Conservation (phyloP, 1,140 invertebrate species). For the Drosophila guanche region DNA sequence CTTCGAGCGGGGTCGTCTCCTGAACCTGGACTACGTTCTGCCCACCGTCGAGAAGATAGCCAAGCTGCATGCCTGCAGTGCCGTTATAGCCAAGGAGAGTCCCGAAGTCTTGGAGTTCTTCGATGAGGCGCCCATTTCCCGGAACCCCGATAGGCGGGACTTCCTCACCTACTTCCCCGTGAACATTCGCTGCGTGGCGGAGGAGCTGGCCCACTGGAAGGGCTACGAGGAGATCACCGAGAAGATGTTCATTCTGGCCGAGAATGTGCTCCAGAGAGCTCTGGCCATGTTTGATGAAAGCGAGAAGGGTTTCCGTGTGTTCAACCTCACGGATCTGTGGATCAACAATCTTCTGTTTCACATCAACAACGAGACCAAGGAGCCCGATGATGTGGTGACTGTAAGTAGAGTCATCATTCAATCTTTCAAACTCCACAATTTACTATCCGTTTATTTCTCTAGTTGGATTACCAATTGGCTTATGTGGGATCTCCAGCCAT, state of each 20-base stretch:
- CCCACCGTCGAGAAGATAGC: constrained; percentile 85
- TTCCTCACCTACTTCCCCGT: constrained; percentile 79
- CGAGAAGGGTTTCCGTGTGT: constrained; percentile 85
- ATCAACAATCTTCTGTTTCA: constrained; percentile 88
- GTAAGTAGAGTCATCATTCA: constrained; percentile 74
- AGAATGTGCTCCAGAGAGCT: constrained; percentile 74
- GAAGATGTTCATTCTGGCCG: constrained; percentile 78
- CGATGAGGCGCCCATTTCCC: constrained; percentile 76
- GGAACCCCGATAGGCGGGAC: constrained; percentile 78
- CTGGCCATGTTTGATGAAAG: constrained; percentile 77
- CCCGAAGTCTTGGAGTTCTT: constrained; percentile 75
- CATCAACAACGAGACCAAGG: constrained; percentile 84
- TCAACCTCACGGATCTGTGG: constrained; percentile 88
- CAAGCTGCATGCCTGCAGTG: constrained; percentile 85
- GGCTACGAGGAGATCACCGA: constrained; percentile 80
- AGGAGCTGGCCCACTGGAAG: constrained; percentile 78
- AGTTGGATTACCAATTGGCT: constrained; percentile 86
- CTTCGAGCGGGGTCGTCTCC: constrained; percentile 72
- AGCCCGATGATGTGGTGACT: constrained; percentile 85
- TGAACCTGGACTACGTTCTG: constrained; percentile 77
- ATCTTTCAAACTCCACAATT: neutral
- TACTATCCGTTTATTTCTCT: constrained; percentile 67
- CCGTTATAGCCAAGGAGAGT: constrained; percentile 69
- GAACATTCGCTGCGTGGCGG: constrained; percentile 76
- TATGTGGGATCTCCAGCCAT: constrained; percentile 86